Evolutionary conservation across 35 echinoderm and acorn worm species (phyloP).

Genomic region (Nesometra sesokonis): DNA sequence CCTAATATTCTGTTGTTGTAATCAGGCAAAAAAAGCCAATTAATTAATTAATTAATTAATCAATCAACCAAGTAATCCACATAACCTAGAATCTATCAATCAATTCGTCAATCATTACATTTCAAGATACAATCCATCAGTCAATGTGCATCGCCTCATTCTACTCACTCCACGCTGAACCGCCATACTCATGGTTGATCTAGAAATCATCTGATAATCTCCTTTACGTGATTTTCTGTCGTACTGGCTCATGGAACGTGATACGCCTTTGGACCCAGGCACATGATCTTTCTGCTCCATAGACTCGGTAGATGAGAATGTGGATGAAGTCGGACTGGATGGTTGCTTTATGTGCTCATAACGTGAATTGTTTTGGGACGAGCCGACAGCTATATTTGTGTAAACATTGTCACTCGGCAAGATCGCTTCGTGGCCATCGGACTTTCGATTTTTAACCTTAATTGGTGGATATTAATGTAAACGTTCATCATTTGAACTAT

Average conservation of each 20-base stretch:
- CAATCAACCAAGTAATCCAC: too few relatives aligned
- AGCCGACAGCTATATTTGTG: background rate
- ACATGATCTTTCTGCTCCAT: background rate
- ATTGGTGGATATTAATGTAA: background rate
- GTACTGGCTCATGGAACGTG: background rate
- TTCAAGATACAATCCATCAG: background rate
- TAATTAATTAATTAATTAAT: too few relatives aligned
- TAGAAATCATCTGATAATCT: background rate
- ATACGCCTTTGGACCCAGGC: background rate
- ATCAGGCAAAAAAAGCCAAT: too few relatives aligned
- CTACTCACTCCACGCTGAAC: background rate
- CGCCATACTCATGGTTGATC: background rate
- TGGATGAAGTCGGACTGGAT: background rate
- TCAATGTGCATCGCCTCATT: background rate
- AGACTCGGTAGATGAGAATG: background rate
- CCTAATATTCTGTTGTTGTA: too few relatives aligned
- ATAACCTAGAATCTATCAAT: background rate
- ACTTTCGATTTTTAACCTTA: background rate
- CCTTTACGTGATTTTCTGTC: background rate
- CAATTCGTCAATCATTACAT: background rate
- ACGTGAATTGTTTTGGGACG: background rate
- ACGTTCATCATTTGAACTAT: too few relatives aligned
- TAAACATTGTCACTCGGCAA: background rate
- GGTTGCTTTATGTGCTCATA: background rate
- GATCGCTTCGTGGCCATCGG: too few relatives aligned